A percentile compares a stretch with the other conserved stretches of the same genome.
These are phyloP conservation scores for Pygoscelis adeliae DNA, from an alignment of 2,113 vertebrate genomes.

Conservation along the genomic window DNA sequence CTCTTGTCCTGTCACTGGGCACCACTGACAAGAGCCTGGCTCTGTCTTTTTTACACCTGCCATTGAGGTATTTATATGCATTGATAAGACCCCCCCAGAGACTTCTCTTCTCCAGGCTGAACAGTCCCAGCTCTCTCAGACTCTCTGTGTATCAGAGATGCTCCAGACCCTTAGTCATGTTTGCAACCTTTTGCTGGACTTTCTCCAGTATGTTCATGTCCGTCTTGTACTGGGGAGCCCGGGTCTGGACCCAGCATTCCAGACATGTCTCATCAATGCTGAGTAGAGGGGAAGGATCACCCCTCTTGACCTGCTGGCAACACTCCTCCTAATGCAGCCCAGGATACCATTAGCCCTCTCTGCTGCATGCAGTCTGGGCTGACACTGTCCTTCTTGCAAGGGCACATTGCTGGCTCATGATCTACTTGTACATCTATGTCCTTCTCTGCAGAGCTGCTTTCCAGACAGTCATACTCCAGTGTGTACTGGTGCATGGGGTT, in stretches of 20 bases:
- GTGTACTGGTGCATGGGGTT: background rate
- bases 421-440: background rate
- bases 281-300: background rate
- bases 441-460: background rate
- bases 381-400: background rate
- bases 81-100: background rate
- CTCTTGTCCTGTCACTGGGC: background rate
- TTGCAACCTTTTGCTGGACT: background rate
- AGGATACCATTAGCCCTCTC: too few relatives aligned
- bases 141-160: background rate
- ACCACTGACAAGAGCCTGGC: background rate
- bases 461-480: background rate
- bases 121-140: background rate
- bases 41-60: background rate
- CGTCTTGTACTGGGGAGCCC: background rate
- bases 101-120: background rate
- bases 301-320: background rate
- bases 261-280: background rate
- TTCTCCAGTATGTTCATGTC: background rate
- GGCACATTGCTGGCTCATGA: background rate
- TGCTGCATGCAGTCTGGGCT: background rate
- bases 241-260: background rate
- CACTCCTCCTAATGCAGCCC: background rate
- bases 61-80: background rate
- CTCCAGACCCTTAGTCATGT: background rate